These are phyloP conservation scores for Danio kyathit DNA, from an alignment of 2,797 vertebrate species.

Conservation along the genomic window DNA sequence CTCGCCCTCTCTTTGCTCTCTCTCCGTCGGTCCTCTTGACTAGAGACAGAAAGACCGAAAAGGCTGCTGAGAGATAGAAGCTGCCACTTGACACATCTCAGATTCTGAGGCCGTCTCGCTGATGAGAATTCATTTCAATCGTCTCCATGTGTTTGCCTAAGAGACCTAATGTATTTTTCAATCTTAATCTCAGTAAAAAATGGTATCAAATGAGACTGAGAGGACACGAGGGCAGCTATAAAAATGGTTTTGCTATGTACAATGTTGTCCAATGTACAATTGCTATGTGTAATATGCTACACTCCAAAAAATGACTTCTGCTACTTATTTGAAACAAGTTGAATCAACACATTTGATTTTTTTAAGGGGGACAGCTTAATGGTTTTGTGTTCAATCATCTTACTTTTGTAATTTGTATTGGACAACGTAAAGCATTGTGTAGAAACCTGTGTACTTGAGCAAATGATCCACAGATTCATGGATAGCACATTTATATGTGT, in stretches of 20 bases:
- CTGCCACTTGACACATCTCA: slow-evolving; percentile 43
- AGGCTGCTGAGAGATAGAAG: slow-evolving; percentile 30
- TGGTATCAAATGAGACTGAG: not conserved
- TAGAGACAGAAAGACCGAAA: slow-evolving; percentile 40
- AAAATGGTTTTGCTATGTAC: not conserved
- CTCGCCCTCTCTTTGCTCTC: not conserved
- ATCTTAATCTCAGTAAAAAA: slow-evolving; percentile 35
- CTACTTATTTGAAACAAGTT: too few species aligned
- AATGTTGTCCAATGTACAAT: too few species aligned
- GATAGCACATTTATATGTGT: not conserved
- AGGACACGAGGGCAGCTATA: slow-evolving; percentile 1
- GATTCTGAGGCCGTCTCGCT: slow-evolving; percentile 11
- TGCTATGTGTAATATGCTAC: too few species aligned
- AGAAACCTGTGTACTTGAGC: too few species aligned
- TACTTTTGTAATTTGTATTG: too few species aligned
- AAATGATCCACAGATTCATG: not conserved
- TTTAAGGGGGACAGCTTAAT: too few species aligned
- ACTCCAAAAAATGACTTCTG: too few species aligned
- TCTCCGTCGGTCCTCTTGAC: slow-evolving; percentile 2
- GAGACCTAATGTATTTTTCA: slow-evolving; percentile 12
- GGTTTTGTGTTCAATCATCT: too few species aligned
- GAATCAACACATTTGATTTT: too few species aligned
- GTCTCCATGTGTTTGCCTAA: slow-evolving; percentile 35
- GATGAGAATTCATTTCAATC: slow-evolving; percentile 27
- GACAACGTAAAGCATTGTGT: too few species aligned